These are phyloP conservation scores for Paramuricea clavata DNA, from an alignment of 92 coral and sea anemone species.

Conservation along the genomic window DNA sequence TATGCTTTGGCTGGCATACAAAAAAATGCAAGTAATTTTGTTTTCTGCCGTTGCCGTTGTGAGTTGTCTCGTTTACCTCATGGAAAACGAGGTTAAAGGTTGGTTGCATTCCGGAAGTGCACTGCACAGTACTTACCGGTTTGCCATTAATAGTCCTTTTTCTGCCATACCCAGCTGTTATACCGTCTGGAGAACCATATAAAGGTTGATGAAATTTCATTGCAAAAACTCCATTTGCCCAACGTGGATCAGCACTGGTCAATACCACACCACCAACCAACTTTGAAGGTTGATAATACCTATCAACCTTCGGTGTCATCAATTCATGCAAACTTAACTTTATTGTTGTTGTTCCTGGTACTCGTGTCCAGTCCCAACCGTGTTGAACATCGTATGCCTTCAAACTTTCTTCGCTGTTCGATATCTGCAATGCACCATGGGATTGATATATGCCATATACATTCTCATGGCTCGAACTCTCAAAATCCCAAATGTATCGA, in stretches of 20 bases:
- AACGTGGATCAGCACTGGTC: conserved; percentile 44
- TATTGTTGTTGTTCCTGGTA: conserved; percentile 79
- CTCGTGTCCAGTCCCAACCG: conserved; percentile 85
- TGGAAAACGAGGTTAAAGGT: no score
- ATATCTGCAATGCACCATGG: conserved; percentile 78
- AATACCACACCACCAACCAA: conserved; percentile 75
- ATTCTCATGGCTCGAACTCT: conserved; percentile 54
- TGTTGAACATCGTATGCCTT: conserved; percentile 64
- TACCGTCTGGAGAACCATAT: background rate
- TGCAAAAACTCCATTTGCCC: conserved; percentile 74
- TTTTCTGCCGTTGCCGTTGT: no score
- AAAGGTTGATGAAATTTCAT: conserved; percentile 74
- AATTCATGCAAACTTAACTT: conserved; percentile 33
- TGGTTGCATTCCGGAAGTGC: no score
- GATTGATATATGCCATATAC: conserved; percentile 67
- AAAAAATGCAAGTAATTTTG: no score
- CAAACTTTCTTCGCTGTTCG: conserved; percentile 72
- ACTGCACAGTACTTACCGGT: background rate
- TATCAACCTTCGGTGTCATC: background rate
- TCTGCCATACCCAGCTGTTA: background rate
- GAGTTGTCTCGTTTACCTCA: no score
- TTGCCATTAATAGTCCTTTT: background rate
- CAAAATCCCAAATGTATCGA: conserved; percentile 73
- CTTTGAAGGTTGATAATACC: conserved; percentile 61
- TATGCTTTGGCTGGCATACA: no score